Conservation (phyloP, 1,140 invertebrate genomes). For the Sitobion miscanthi region DNA sequence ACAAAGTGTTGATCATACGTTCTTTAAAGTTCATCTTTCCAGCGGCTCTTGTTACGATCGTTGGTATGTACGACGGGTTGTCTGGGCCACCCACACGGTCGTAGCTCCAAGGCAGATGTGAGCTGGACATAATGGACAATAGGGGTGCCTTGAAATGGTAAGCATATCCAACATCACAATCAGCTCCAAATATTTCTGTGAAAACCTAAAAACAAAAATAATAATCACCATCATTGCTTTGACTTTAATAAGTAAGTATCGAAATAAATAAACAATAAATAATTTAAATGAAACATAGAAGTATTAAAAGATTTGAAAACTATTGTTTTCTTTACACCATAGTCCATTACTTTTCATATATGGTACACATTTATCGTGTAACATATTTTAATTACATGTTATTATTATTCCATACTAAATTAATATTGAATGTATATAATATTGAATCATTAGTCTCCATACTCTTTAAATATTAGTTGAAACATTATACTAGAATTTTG, state of each 20-base stretch:
- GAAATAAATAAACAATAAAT: too few species aligned
- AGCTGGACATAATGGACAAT: conserved; percentile 67
- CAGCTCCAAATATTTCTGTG: conserved; percentile 58
- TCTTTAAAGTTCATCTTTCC: conserved; percentile 58
- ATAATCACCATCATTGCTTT: background rate
- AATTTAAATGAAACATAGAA: background rate
- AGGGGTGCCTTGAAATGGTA: conserved; percentile 64
- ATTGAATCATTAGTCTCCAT: too few species aligned
- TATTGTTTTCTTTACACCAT: too few species aligned
- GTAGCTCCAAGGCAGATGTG: conserved; percentile 69
- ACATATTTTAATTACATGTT: too few species aligned
- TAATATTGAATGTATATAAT: too few species aligned
- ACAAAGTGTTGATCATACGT: conserved; percentile 57
- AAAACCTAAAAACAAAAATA: conserved; percentile 49
- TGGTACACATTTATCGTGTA: too few species aligned
- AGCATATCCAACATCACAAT: conserved; percentile 60
- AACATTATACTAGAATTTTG: too few species aligned
- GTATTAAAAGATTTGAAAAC: background rate
- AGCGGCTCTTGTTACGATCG: conserved; percentile 41
- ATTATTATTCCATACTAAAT: too few species aligned
- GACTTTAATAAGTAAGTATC: background rate
- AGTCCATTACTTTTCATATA: too few species aligned
- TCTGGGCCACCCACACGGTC: conserved; percentile 61
- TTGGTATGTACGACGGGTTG: conserved; percentile 59
- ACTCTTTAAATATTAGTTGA: too few species aligned